Base-by-base conservation (phyloP, 2,797 vertebrate genomes). In the Hoplostethus mediterraneus region DNA sequence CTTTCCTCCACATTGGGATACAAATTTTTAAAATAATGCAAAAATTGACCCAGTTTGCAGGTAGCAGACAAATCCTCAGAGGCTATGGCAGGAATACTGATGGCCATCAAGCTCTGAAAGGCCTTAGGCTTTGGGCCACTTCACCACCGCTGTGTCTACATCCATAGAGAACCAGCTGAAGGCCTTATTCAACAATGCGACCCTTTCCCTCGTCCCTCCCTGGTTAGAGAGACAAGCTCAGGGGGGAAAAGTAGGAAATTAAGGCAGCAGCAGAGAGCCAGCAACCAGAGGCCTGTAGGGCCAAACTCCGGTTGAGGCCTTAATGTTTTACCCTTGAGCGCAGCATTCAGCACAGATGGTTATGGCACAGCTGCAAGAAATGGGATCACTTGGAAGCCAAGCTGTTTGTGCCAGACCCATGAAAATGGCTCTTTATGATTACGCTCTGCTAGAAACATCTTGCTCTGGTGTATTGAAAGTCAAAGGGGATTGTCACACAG, bases 41-140 rank as follows among this genome's bases (percentile, higher is more conserved):
- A 90, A 92, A 94, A 91, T 85, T 93, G 93, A 94, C 93, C 93
- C 89, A 95, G 89, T 94, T 95, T 94, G 91, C 91, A 92, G 90
- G 91, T 92, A 94, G 89, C 85, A 80, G 87, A 92, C 89, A 88
- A 91, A 87, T 90, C 93, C 90, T 87, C 67, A 14, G 91, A 90
- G 91, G 90, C 83, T 62, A 58, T 33, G 80, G 88, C 76, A 77
- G 67, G 92, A 93, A 93, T 90, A 89, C 87, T 85, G 87, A 91
- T 90, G 89, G 87, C 79, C 90, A 90, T 93, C 91, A 85, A 80
- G 92, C 83, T 86, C 75, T 79, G 77, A 85, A 89, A 87, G 90
- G 90, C 87, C 86, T 75, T 67, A 54, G 84, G 90, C 87, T 89
- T 13, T 2, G 51, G 83, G 80, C 90, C 79, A 84, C 79, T 82